Evolutionary conservation across 1,140 invertebrate genomes (phyloP), one percentile per base, ranked within the genome.

Genomic region (Dendroctonus ponderosae): DNA sequence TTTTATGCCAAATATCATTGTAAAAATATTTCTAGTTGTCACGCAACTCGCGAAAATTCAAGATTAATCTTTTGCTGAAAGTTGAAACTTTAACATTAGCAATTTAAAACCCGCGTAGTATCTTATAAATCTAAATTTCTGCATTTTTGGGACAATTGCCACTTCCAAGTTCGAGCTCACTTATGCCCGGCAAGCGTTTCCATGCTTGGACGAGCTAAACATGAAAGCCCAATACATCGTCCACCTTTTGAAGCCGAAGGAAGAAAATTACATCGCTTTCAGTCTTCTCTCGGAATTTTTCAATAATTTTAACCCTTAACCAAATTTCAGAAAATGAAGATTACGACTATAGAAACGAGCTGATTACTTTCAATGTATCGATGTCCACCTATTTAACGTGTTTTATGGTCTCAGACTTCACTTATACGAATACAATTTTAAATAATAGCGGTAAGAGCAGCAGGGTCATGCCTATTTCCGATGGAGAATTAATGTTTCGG

Each of bases 191-290:
- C 85, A 89, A 78, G 91, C 91, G 0, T 98, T 96, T 75, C 96
- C 96, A 0, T 97, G 95, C 78, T 97, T 97, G 77, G 97, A 98
- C 80, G 96, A 99, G 77, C 96, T 96, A 0, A 84, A 88, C 42
- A 89, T 97, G 72, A 98, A 98, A 82, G 92, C 96, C 0, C 87
- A 87, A 65, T 98, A 91, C 81, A 85, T 84, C 38, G 85, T 97
- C 8, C 86, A 87, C 6, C 75, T 97, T 1, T 86, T 91, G 5
- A 86, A 87, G 72, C 90, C 90, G 0, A 78, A 77, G 5, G 78
- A 79, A 38, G 75, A 74, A 0, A 73, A 82, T 46, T 91, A 92
- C 75, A 83, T 84, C 54, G 89, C 91, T 6, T 79, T 46, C 8
- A 46, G 43, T 46, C 8, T 12, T 4, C 43, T 46, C 8, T 46